phyloP scores from a whole-genome alignment of 2,888 invertebrate species.

The Sericinus montela region DNA sequence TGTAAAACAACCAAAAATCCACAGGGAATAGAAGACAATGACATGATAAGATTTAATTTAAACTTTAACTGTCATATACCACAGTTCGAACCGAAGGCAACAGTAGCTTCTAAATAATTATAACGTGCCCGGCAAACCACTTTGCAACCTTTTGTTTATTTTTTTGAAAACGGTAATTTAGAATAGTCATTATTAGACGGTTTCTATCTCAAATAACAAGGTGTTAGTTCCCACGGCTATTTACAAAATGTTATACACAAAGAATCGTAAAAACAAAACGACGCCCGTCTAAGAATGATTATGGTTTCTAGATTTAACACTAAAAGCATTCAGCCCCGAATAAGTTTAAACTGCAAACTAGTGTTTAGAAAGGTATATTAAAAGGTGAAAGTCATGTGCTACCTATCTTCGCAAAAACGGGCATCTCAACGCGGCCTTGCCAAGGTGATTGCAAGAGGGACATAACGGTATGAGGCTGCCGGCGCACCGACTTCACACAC shows the following conservation, averaged over 20 bases:
- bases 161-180: background rate
- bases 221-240: constrained; percentile 15
- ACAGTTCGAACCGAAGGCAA: no score
- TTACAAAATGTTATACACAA: constrained; percentile 1
- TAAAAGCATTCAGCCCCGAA: constrained; percentile 11
- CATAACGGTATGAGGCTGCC: constrained; percentile 61
- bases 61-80: no score
- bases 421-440: constrained; percentile 73
- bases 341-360: constrained; percentile 23
- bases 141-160: background rate
- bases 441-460: constrained; percentile 76
- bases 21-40: no score
- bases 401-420: constrained; percentile 75
- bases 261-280: background rate
- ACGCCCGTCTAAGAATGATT: background rate
- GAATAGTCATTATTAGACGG: background rate
- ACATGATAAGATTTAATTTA: no score
- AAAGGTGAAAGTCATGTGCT: constrained; percentile 77
- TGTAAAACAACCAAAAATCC: no score
- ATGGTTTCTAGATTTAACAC: constrained; percentile 9
- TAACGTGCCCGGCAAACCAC: no score
- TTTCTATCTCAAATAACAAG: background rate
- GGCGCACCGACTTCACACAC: constrained; percentile 43
- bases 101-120: background rate
- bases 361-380: constrained; percentile 72